Percentiles rank a stretch among this genome's conserved stretches.
These are phyloP conservation scores for Autographa pulchrina DNA, from an alignment of 2,888 invertebrate species.

Conservation along the genomic window DNA sequence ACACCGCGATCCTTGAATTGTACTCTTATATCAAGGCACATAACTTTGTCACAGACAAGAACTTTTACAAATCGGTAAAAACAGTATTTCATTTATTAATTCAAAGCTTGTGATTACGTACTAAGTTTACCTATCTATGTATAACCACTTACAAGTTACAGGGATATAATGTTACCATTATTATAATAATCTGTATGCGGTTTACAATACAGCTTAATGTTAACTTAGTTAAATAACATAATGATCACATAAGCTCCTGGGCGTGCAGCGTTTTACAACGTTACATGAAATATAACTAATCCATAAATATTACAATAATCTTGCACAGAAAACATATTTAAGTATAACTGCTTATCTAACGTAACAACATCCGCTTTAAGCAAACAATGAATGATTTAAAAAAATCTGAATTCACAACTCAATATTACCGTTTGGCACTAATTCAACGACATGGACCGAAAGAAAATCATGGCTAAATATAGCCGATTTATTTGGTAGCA, in stretches of 20 bases:
- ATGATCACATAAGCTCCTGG: constrained; percentile 82
- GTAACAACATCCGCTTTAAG: constrained; percentile 79
- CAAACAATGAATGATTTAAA: constrained; percentile 72
- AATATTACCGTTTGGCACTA: constrained; percentile 78
- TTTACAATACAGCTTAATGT: constrained; percentile 46
- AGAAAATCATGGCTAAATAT: constrained; percentile 41
- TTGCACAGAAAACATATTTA: constrained; percentile 65
- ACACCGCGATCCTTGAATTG: constrained; percentile 56
- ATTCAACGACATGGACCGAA: constrained; percentile 68
- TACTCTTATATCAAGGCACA: constrained; percentile 64
- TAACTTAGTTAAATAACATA: constrained; percentile 67
- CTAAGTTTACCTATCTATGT: constrained; percentile 36
- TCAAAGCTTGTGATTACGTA: constrained; percentile 49
- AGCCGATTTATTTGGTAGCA: constrained; percentile 11
- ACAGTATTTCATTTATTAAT: constrained; percentile 36
- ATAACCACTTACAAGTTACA: constrained; percentile 48
- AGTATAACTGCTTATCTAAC: constrained; percentile 69
- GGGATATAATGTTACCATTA: constrained; percentile 31
- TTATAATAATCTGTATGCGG: constrained; percentile 50
- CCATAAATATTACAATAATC: constrained; percentile 75
- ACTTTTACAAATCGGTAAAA: constrained; percentile 45
- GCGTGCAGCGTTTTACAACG: constrained; percentile 73
- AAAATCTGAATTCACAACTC: constrained; percentile 74
- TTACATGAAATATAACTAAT: constrained; percentile 71
- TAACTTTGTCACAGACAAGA: constrained; percentile 60